phyloP scores from a whole-genome alignment of 2,797 vertebrate genomes.

The Hyperoplus lanceolatus region DNA sequence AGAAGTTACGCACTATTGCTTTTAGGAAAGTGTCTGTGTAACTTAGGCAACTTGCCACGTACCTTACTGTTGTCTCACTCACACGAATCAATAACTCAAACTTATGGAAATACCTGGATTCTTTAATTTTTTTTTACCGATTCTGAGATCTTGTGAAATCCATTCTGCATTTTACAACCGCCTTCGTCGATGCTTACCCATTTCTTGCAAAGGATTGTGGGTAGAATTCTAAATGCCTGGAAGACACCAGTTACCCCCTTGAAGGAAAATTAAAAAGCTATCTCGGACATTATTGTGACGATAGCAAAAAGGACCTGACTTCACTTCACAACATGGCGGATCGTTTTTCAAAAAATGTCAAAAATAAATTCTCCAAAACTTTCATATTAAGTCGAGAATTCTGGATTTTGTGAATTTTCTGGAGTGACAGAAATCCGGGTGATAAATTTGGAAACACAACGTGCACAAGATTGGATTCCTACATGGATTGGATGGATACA shows the following conservation, averaged over 20 bases:
- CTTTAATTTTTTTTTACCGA: conserved; percentile 31
- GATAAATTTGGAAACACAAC: conserved; percentile 8
- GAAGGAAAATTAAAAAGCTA: conserved; percentile 32
- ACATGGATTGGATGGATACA: not conserved
- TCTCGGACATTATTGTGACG: conserved; percentile 24
- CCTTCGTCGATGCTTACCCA: conserved; percentile 4
- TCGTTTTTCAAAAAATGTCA: not conserved
- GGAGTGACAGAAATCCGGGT: not conserved
- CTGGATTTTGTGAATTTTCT: not conserved
- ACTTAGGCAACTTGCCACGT: not conserved
- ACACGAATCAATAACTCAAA: conserved; percentile 12
- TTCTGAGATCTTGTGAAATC: conserved; percentile 59
- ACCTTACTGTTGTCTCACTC: not conserved
- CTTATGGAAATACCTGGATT: conserved; percentile 12
- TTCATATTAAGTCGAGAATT: too few relatives aligned
- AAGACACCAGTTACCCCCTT: not conserved
- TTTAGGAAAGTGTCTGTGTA: not conserved
- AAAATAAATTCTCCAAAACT: not conserved
- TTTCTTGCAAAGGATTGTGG: conserved; percentile 10
- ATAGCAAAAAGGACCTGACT: conserved; percentile 5
- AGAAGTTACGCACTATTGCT: too few relatives aligned
- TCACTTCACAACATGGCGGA: not conserved
- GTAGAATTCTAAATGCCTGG: not conserved
- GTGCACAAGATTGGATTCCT: conserved; percentile 19
- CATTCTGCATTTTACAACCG: conserved; percentile 67